Evolutionary conservation across 2,888 invertebrate species (phyloP).

Genomic region (Ligdia adustata): DNA sequence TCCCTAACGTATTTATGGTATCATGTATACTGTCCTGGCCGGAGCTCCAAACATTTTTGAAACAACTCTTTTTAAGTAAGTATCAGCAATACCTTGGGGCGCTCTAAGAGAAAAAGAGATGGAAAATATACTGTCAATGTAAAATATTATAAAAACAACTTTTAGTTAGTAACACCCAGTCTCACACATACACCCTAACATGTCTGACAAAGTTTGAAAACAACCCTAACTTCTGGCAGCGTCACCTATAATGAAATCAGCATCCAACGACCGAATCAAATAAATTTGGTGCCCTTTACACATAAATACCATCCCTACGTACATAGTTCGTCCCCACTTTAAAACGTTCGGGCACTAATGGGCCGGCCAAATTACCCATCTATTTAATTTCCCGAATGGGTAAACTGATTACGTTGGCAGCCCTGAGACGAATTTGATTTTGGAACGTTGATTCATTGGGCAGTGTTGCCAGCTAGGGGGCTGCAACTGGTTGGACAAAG

Average conservation of each 20-base stretch:
- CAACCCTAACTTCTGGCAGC: slow-evolving; percentile 6
- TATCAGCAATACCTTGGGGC: too few species aligned
- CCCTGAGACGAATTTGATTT: slow-evolving; percentile 80
- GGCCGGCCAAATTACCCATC: slow-evolving; percentile 81
- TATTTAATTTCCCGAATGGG: slow-evolving; percentile 82
- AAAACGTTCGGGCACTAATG: slow-evolving; percentile 62
- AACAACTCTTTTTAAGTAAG: too few species aligned
- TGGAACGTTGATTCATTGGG: slow-evolving; percentile 70
- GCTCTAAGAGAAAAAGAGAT: too few species aligned
- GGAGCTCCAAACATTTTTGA: too few species aligned
- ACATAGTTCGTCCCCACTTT: slow-evolving; percentile 58
- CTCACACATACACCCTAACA: background rate
- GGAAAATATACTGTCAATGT: too few species aligned
- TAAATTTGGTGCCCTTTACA: slow-evolving; percentile 54
- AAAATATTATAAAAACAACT: too few species aligned
- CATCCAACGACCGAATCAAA: slow-evolving; percentile 43
- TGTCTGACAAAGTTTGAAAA: slow-evolving; percentile 6
- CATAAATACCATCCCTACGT: slow-evolving; percentile 74
- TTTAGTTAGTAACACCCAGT: background rate
- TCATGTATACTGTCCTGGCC: too few species aligned
- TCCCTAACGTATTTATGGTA: too few species aligned
- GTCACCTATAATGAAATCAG: slow-evolving; percentile 36
- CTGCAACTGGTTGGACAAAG: slow-evolving; percentile 18
- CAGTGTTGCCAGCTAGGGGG: slow-evolving; percentile 21
- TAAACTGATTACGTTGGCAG: slow-evolving; percentile 81